Base-by-base conservation (phyloP, 2,888 invertebrate species). In the Elaeidobius kamerunicus region DNA sequence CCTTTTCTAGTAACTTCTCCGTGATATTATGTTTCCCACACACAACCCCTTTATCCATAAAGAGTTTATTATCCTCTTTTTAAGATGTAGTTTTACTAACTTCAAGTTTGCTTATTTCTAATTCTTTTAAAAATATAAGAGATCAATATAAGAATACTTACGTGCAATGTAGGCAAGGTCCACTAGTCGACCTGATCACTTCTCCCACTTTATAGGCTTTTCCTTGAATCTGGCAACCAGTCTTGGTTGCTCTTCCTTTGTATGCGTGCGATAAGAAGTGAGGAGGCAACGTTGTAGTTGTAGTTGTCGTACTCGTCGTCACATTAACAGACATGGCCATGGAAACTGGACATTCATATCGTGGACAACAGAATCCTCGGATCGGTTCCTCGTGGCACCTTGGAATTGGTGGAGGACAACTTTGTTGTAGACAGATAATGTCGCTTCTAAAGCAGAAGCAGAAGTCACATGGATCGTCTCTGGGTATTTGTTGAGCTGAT, bases 361-460 rank as follows among this genome's bases (percentile, higher is more conserved):
- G 80, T 42, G 94, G 94, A 76, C 94, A 95, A 72, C 94, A 95
- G 82, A 93, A 94, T 16, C 94, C 94, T 72, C 84, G 83, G 64
- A 95, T 94, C 14, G 91, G 88, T 73, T 94, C 93, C 71, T 93
- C 91, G 71, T 88, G 89, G 67, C 94, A 95, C 52, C 89, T 88
- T 42, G 87, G 85, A 65, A 94, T 93, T 32, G 94, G 94, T 42
- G 94, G 94, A 45, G 94, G 94, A 75, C 94, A 95, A 66, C 92
- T 92, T 74, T 95, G 94, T 74, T 94, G 93, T 60, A 94, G 77
- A 65, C 94, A 95, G 67, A 95, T 94, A 65, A 95, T 94, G 69
- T 94, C 93, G 71, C 93, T 91, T 73, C 94, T 83, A 79, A 94
- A 95, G 78, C 94, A 95, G 85, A 95, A 94, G 75, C 94, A 95